Evolutionary conservation across 1,140 invertebrate species (phyloP).

Genomic region (Drosophila tristis): DNA sequence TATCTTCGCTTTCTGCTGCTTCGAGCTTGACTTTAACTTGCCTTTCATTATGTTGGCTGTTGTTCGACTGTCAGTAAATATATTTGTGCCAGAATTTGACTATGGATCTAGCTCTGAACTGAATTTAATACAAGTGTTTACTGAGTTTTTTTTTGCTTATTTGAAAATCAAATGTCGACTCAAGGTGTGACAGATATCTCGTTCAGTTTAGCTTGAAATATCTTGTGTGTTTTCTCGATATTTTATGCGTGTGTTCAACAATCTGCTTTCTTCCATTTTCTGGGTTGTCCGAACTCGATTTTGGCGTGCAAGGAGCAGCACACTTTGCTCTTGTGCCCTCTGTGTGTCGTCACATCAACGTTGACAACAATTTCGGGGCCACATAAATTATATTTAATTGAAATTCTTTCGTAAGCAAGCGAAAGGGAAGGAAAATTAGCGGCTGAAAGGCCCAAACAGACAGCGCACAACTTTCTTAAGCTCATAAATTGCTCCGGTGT

Average conservation of each 20-base stretch:
- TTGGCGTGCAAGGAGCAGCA: constrained; percentile 53
- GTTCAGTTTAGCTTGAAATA: too few relatives aligned
- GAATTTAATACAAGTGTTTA: not conserved
- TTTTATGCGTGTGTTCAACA: too few relatives aligned
- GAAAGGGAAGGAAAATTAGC: constrained; percentile 56
- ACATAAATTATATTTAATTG: constrained; percentile 82
- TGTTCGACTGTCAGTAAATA: too few relatives aligned
- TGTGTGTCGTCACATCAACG: constrained; percentile 26
- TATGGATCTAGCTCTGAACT: too few relatives aligned
- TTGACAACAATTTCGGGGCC: constrained; percentile 62
- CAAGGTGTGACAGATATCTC: too few relatives aligned
- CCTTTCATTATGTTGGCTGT: too few relatives aligned
- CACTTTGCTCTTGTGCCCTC: constrained; percentile 38
- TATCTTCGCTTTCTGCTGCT: too few relatives aligned
- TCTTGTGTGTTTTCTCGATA: too few relatives aligned
- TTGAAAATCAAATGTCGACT: too few relatives aligned
- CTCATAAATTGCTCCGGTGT: constrained; percentile 67
- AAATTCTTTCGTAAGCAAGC: constrained; percentile 67
- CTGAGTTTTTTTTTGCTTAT: too few relatives aligned
- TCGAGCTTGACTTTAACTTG: too few relatives aligned
- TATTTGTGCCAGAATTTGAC: too few relatives aligned
- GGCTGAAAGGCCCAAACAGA: constrained; percentile 54
- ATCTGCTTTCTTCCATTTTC: not conserved
- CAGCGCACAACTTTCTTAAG: constrained; percentile 57
- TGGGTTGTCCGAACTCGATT: not conserved